Conservation (phyloP, 1,140 invertebrate species). For the Trachymyrmex cornetzi region DNA sequence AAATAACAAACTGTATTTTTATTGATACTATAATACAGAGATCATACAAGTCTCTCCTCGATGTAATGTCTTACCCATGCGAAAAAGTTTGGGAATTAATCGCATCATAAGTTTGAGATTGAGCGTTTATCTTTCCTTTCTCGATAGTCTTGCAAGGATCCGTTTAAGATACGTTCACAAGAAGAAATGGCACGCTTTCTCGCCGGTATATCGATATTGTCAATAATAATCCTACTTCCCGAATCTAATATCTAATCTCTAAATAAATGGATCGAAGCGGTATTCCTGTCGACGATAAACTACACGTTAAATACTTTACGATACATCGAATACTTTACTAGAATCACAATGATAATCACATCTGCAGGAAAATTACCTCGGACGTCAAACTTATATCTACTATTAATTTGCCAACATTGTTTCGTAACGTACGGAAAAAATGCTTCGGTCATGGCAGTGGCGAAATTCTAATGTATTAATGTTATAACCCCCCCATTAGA, state of each 20-base stretch:
- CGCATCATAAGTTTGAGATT: conserved; percentile 1
- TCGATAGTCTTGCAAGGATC: conserved; percentile 12
- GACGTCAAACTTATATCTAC: conserved; percentile 36
- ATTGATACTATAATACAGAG: conserved; percentile 69
- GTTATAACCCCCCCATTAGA: not conserved
- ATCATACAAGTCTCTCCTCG: conserved; percentile 55
- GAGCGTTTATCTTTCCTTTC: not conserved
- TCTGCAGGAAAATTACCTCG: conserved; percentile 30
- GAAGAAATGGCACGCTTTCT: conserved; percentile 29
- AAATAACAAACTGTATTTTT: conserved; percentile 67
- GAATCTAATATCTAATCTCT: conserved; percentile 28
- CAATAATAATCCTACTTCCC: conserved; percentile 33
- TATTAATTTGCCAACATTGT: conserved; percentile 17
- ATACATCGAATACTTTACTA: conserved; percentile 64
- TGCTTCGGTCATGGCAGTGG: conserved; percentile 56
- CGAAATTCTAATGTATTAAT: not conserved
- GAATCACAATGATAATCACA: conserved; percentile 72
- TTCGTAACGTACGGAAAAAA: conserved; percentile 28
- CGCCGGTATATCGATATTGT: conserved; percentile 28
- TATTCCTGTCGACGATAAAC: conserved; percentile 21
- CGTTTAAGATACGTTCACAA: conserved; percentile 14
- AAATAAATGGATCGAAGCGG: conserved; percentile 36
- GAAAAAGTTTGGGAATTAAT: conserved; percentile 27
- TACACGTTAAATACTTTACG: conserved; percentile 63
- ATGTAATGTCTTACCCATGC: conserved; percentile 53